Evolutionary conservation across 2,797 vertebrate genomes (phyloP).

Genomic region (Lepilemur septentrionalis): DNA sequence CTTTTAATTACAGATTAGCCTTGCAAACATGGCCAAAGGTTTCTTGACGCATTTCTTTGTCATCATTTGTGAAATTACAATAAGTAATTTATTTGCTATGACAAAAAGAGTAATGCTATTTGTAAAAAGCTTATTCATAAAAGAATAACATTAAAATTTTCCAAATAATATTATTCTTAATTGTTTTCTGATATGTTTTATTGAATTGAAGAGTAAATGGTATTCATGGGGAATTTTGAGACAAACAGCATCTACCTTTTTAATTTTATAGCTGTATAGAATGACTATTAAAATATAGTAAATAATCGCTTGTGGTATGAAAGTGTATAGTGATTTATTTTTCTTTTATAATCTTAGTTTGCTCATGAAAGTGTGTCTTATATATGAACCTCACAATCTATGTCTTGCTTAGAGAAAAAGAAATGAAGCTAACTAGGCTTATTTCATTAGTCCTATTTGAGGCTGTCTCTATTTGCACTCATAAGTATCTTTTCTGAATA

Average conservation of each 20-base stretch:
- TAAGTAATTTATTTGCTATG: background rate
- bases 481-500: background rate
- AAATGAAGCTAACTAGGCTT: background rate
- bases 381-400: background rate
- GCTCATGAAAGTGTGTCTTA: background rate
- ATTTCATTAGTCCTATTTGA: background rate
- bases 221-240: background rate
- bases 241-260: background rate
- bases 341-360: background rate
- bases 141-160: background rate
- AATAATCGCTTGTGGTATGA: background rate
- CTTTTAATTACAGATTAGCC: background rate
- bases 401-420: background rate
- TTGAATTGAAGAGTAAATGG: background rate
- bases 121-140: background rate
- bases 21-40: background rate
- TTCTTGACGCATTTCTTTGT: background rate
- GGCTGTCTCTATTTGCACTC: background rate
- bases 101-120: background rate
- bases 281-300: background rate
- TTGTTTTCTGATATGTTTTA: background rate
- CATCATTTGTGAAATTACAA: background rate
- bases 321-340: background rate
- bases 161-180: background rate
- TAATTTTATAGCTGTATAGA: background rate